A percentile compares a stretch with the other conserved stretches of the same genome.
phyloP scores from a whole-genome alignment of 53 echinoderm and acorn worm genomes.

The Patiria pectinifera region DNA sequence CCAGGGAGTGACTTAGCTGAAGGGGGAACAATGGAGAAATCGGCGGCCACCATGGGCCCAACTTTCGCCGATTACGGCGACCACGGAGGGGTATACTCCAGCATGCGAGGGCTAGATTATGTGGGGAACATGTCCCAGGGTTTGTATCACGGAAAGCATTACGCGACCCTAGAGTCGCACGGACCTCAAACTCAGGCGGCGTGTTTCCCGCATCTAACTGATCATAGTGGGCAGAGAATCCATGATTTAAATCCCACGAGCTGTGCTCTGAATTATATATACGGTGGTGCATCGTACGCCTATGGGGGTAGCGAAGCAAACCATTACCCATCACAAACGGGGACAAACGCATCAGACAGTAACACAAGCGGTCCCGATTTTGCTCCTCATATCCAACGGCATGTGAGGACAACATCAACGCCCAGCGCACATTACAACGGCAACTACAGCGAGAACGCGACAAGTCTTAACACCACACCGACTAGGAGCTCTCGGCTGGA shows the following conservation, averaged over 20 bases:
- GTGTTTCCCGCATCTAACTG: slow-evolving; percentile 73
- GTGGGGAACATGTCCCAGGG: slow-evolving; percentile 82
- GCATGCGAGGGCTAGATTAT: slow-evolving; percentile 83
- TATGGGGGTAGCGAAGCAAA: slow-evolving; percentile 52
- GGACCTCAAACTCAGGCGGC: slow-evolving; percentile 66
- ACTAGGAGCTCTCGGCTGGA: slow-evolving; percentile 63
- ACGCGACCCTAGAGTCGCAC: slow-evolving; percentile 75
- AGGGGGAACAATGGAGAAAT: slow-evolving; percentile 72
- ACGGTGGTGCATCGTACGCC: slow-evolving; percentile 73
- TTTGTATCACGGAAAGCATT: slow-evolving; percentile 81
- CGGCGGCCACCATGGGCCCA: slow-evolving; percentile 71
- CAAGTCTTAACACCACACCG: slow-evolving; percentile 83
- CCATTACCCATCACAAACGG: slow-evolving; percentile 50
- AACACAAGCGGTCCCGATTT: slow-evolving; percentile 17
- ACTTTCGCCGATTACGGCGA: slow-evolving; percentile 84
- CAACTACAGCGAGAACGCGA: slow-evolving; percentile 80
- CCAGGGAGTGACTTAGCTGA: slow-evolving; percentile 40
- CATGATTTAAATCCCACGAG: slow-evolving; percentile 66
- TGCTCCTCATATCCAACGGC: slow-evolving; percentile 69
- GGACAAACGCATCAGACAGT: slow-evolving; percentile 40
- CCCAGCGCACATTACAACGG: slow-evolving; percentile 82
- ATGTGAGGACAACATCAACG: slow-evolving; percentile 58
- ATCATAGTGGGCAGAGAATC: slow-evolving; percentile 55
- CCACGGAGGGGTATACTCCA: slow-evolving; percentile 77
- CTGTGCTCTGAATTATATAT: slow-evolving; percentile 78